A percentile compares a stretch with the other conserved stretches of the same genome.
Evolutionary conservation across 2,888 invertebrate genomes (phyloP).

Genomic region (Lasioglossum lativentre): DNA sequence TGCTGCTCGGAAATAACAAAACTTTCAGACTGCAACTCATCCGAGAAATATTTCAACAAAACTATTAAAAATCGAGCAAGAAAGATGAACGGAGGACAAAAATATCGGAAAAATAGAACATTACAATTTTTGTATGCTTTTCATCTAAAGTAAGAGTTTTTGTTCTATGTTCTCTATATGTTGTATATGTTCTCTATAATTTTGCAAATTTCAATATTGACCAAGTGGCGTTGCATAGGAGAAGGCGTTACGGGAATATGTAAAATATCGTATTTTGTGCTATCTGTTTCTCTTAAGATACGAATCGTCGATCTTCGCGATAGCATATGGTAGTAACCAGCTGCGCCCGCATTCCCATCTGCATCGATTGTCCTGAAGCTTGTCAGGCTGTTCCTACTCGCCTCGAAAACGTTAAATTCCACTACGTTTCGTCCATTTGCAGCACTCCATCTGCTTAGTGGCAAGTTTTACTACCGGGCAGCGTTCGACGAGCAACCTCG

Average conservation of each 20-base stretch:
- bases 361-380: not conserved
- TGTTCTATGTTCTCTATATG: no score
- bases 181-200: no score
- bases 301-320: not conserved
- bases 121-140: no score
- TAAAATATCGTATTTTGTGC: not conserved
- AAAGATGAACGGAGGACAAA: no score
- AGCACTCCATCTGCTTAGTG: slow-evolving; percentile 37
- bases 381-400: not conserved
- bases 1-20: no score
- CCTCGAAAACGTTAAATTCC: slow-evolving; percentile 42
- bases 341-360: not conserved
- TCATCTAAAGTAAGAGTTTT: no score
- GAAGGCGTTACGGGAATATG: not conserved
- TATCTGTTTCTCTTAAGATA: not conserved
- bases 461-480: slow-evolving; percentile 40
- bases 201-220: not conserved
- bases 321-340: not conserved
- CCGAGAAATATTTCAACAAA: no score
- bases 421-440: slow-evolving; percentile 22
- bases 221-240: not conserved
- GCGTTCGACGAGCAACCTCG: slow-evolving; percentile 14
- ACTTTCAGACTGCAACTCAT: no score
- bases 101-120: no score
- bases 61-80: no score